phyloP scores from a whole-genome alignment of 2,113 vertebrate genomes.

The Mesembrinibis cayennensis region DNA sequence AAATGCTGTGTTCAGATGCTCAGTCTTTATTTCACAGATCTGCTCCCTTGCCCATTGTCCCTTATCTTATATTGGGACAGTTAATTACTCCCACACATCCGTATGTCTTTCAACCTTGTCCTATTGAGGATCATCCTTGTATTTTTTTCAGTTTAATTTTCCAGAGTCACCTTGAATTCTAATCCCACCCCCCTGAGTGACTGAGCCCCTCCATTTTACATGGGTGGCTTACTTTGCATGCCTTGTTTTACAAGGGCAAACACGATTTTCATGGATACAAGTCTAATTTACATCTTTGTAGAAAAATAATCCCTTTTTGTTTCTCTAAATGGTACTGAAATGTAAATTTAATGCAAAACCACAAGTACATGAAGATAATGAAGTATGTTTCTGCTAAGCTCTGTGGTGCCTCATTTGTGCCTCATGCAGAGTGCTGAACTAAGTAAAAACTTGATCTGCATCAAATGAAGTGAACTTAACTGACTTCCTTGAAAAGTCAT shows the following conservation, averaged over 20 bases:
- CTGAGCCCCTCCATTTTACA: rapidly evolving
- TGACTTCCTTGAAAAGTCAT: constrained; percentile 1
- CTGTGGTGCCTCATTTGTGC: not conserved
- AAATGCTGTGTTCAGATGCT: not conserved
- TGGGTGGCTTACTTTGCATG: not conserved
- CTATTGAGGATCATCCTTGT: not conserved
- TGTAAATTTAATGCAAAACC: not conserved
- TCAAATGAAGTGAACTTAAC: constrained; percentile 36
- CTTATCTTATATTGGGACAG: not conserved
- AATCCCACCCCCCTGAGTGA: not conserved
- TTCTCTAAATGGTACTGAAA: not conserved
- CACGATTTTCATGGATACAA: not conserved
- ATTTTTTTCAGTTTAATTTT: not conserved
- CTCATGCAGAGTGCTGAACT: constrained; percentile 34
- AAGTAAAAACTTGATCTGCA: constrained; percentile 36
- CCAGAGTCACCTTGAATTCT: not conserved
- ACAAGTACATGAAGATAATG: not conserved
- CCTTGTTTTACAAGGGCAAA: not conserved
- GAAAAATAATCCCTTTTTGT: not conserved
- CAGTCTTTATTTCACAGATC: not conserved
- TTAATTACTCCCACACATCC: not conserved
- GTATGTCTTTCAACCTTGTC: not conserved
- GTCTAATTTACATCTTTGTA: not conserved
- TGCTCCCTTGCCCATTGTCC: not conserved
- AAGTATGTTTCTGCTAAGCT: not conserved